These are phyloP conservation scores for Galaxias olidus DNA, from an alignment of 2,797 vertebrate genomes.

Conservation along the genomic window DNA sequence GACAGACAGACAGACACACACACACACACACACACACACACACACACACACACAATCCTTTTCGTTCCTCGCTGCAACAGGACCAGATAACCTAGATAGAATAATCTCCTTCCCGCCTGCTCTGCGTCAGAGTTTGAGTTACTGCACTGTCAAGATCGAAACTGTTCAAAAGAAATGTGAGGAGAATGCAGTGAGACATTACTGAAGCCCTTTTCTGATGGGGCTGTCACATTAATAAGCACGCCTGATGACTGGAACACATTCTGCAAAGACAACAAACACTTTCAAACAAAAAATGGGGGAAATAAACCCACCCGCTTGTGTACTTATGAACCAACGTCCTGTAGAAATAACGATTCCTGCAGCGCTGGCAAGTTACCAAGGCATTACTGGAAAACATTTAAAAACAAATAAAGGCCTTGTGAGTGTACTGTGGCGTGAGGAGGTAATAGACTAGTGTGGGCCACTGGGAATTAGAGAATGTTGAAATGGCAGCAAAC, in stretches of 20 bases:
- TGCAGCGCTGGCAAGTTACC: conserved; percentile 54
- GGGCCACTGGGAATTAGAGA: not conserved
- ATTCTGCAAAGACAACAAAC: conserved; percentile 30
- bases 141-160: conserved; percentile 25
- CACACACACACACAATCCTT: not conserved
- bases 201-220: conserved; percentile 2
- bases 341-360: conserved; percentile 25
- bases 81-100: conserved; percentile 42
- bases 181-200: conserved; percentile 19
- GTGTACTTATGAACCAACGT: conserved; percentile 22
- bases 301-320: conserved; percentile 26
- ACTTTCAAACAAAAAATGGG: conserved; percentile 25
- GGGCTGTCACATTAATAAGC: conserved; percentile 40
- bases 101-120: not conserved
- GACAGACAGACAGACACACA: not conserved
- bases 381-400: conserved; percentile 60
- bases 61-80: conserved; percentile 23
- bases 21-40: not conserved
- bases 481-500: not conserved
- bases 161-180: conserved; percentile 17
- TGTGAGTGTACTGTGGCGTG: conserved; percentile 26
- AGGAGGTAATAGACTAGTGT: conserved; percentile 27
- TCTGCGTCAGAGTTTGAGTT: conserved; percentile 25
- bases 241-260: conserved; percentile 34
- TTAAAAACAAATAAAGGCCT: conserved; percentile 59